Evolutionary conservation across 1,140 invertebrate genomes (phyloP), one percentile per base, ranked within the genome.

Genomic region (Varroa destructor): DNA sequence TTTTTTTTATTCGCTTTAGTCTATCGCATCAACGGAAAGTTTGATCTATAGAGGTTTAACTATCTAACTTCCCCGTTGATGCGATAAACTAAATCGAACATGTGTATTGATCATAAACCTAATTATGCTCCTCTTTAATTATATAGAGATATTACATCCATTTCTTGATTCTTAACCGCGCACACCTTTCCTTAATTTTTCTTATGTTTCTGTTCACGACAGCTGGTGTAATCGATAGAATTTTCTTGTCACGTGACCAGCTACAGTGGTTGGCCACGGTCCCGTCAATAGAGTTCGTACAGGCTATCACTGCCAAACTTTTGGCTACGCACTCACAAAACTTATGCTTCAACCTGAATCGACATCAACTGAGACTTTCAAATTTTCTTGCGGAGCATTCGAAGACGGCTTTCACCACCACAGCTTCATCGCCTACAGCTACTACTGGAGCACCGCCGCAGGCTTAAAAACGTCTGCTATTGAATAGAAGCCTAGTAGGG

Each of bases 141-240:
- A 25, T 25, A 25, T 25, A 25, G 25, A 25, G 25, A 25, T 25
- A 25, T 25, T 25, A 25, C 25, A 25, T 25, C 25, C 25, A 25
- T 25, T 25, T 25, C 25, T 25, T 25, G 25, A 25, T 25, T 25
- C 25, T 25, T 25, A 25, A 25, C 25, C 25, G 25, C 25, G 25
- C 25, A 25, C 25, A 25, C 25, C 25, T 25, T 25, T 25, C 25
- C 25, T 25, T 25, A 25, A 25, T 25, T 25, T 55, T 54, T 54
- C 42, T 25, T 73, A 72, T 25, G 10, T 71, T 51, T 51, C 46
- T 8, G 46, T 8, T 51, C 4, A 51, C 8, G 46, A 51, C 37
- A 74, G 70, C 72, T 70, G 72, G 70, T 10, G 71, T 74, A 40
- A 71, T 74, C 5, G 71, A 71, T 56, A 43, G 55, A 55, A 43